Conservation (phyloP, 2,888 invertebrate species). For the Vesta saturnalis region DNA sequence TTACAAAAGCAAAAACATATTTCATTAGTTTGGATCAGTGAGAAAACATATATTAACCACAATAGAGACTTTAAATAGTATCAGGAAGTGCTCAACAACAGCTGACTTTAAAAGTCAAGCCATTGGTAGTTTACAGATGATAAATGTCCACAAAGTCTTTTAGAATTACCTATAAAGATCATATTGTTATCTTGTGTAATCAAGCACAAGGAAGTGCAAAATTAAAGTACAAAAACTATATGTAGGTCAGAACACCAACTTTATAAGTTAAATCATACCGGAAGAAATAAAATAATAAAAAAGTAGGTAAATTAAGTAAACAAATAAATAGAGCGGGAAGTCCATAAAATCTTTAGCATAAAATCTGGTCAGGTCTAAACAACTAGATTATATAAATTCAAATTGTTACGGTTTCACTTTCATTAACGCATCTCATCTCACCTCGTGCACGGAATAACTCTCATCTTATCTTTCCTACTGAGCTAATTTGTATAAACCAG, state of each 20-base stretch:
- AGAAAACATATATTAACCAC: no score
- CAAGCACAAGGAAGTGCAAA: no score
- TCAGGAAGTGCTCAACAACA: no score
- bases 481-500: slow-evolving; percentile 31
- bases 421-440: slow-evolving; percentile 50
- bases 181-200: background rate
- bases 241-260: no score
- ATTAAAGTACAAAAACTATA: no score
- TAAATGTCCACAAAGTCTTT: background rate
- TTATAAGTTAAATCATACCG: background rate
- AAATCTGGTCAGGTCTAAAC: background rate
- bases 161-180: background rate
- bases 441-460: slow-evolving; percentile 44
- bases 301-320: background rate
- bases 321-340: slow-evolving; percentile 3
- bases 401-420: slow-evolving; percentile 51
- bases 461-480: slow-evolving; percentile 33
- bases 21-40: no score
- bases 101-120: no score
- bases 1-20: no score
- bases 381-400: slow-evolving; percentile 20
- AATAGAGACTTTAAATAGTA: no score
- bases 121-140: no score
- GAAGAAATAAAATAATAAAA: background rate
- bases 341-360: background rate